Evolutionary conservation across 53 echinoderm and acorn worm genomes (phyloP).

Genomic region (Zoroaster sp.): DNA sequence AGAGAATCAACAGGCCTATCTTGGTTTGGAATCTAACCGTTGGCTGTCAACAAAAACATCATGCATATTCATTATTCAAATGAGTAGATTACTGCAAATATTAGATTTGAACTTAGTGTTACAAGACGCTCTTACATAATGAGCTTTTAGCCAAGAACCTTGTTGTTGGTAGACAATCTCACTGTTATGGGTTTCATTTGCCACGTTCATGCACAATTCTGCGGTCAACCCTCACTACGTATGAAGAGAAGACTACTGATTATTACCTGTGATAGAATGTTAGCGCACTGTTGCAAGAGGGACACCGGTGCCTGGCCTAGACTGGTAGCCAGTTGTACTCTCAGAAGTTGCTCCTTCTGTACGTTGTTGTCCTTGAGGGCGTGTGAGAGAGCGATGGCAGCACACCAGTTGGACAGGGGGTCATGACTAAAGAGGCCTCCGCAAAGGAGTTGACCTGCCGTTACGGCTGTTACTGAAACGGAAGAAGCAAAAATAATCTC

Average conservation of each 20-base stretch:
- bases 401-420: conserved; percentile 95
- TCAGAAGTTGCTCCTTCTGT: conserved; percentile 95
- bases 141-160: too few species aligned
- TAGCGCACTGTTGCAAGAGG: conserved; percentile 95
- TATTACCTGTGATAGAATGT: conserved; percentile 88
- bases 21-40: conserved; percentile 85
- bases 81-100: too few species aligned
- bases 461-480: conserved; percentile 78
- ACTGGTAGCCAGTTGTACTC: conserved; percentile 96
- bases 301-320: conserved; percentile 96
- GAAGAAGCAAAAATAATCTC: too few species aligned
- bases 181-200: too few species aligned
- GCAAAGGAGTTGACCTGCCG: conserved; percentile 96
- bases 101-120: too few species aligned
- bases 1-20: conserved; percentile 85
- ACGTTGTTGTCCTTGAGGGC: conserved; percentile 94
- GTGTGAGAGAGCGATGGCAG: conserved; percentile 90
- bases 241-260: background rate
- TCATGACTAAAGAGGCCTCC: conserved; percentile 98
- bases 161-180: too few species aligned
- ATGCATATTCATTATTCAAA: too few species aligned
- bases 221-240: background rate
- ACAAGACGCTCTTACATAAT: too few species aligned
- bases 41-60: conserved; percentile 70
- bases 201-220: too few species aligned